These are phyloP conservation scores for Lacerta viridis DNA, from an alignment of 2,797 vertebrate species.

Conservation along the genomic window DNA sequence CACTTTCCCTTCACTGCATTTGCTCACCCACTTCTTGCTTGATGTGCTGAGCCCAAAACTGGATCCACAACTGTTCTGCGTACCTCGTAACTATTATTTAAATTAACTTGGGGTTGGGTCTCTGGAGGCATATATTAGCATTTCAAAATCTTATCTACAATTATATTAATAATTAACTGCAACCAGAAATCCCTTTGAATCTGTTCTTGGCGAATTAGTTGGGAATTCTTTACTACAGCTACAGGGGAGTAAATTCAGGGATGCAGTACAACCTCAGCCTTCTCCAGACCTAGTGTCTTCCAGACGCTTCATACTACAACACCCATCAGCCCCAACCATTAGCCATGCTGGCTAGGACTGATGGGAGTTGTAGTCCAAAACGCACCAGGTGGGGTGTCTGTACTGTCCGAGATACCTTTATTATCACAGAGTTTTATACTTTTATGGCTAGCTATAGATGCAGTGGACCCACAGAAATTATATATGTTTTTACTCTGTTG, in stretches of 20 bases:
- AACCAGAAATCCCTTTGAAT: neutral
- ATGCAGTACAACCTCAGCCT: neutral
- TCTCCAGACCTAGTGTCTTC: too few relatives aligned
- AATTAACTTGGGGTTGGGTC: neutral
- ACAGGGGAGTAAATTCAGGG: neutral
- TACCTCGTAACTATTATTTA: neutral
- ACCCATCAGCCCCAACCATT: too few relatives aligned
- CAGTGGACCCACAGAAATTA: neutral
- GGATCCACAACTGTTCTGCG: neutral
- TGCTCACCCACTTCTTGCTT: neutral
- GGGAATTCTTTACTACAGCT: neutral
- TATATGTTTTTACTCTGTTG: neutral
- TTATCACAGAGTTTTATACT: neutral
- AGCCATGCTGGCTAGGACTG: too few relatives aligned
- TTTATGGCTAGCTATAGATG: neutral
- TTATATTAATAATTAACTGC: slow-evolving; percentile 2
- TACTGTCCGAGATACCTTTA: neutral
- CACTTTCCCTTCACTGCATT: neutral
- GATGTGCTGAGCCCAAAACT: neutral
- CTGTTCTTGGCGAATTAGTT: neutral
- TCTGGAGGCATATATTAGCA: neutral
- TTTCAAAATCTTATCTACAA: neutral
- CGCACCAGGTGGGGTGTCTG: too few relatives aligned
- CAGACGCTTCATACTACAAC: too few relatives aligned
- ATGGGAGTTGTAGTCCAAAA: too few relatives aligned